These are phyloP conservation scores for Oncorhynchus clarkii DNA, from an alignment of 2,113 vertebrate genomes.

Conservation along the genomic window DNA sequence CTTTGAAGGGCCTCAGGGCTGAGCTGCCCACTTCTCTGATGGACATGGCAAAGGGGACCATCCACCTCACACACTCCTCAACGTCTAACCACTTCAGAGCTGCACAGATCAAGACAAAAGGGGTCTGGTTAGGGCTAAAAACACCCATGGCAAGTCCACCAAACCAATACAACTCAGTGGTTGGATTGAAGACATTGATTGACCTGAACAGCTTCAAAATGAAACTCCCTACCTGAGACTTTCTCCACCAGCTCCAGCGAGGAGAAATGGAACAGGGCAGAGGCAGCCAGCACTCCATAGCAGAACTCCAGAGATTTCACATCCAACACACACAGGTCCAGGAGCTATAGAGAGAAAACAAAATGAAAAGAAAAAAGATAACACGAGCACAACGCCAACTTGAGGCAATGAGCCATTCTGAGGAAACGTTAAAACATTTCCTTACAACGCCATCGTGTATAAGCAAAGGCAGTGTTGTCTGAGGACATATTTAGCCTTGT, in stretches of 20 bases:
- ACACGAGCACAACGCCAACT: not conserved
- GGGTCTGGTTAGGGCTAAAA: not conserved
- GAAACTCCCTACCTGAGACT: slow-evolving; percentile 81
- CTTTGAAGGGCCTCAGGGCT: slow-evolving; percentile 81
- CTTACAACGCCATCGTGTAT: no score
- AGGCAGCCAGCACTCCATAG: slow-evolving; percentile 86
- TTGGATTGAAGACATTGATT: not conserved
- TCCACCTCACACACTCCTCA: slow-evolving; percentile 89
- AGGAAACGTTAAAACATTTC: not conserved
- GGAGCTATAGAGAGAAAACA: slow-evolving; percentile 70
- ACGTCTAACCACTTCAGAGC: slow-evolving; percentile 86
- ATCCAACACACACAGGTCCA: slow-evolving; percentile 92
- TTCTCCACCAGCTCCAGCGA: slow-evolving; percentile 87
- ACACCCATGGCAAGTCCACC: not conserved
- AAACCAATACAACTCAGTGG: not conserved
- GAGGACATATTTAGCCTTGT: not conserved
- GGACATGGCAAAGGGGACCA: slow-evolving; percentile 91
- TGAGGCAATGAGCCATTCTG: not conserved
- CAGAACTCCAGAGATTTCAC: slow-evolving; percentile 86
- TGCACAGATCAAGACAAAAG: slow-evolving; percentile 43
- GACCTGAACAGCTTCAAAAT: not conserved
- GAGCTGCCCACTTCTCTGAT: slow-evolving; percentile 82
- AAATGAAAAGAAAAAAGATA: not conserved
- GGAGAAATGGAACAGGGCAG: slow-evolving; percentile 94
- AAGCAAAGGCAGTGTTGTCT: no score